Evolutionary conservation across 2,888 invertebrate species (phyloP).

Genomic region (Oconnorella tubifera): DNA sequence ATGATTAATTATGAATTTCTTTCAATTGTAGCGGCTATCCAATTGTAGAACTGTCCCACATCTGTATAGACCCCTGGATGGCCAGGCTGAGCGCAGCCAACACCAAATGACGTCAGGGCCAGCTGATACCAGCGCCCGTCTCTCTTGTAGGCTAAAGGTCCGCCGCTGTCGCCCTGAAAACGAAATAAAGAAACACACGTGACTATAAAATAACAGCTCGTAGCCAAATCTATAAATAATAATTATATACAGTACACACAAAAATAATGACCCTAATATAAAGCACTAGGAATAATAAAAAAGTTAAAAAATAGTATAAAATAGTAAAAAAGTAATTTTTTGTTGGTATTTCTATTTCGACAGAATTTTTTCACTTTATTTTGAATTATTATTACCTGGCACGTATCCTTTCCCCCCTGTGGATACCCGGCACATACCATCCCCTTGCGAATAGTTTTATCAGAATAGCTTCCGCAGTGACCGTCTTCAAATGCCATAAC

Average conservation of each 20-base stretch:
- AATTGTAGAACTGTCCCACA: constrained; percentile 3
- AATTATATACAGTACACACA: too few relatives aligned
- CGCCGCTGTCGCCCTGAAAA: constrained; percentile 23
- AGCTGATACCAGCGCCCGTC: constrained; percentile 12
- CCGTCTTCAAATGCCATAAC: constrained; percentile 2
- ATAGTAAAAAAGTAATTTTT: too few relatives aligned
- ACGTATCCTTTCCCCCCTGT: constrained; percentile 14
- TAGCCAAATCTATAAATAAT: too few relatives aligned
- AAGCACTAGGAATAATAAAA: too few relatives aligned
- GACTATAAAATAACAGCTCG: too few relatives aligned
- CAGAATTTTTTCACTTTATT: too few relatives aligned
- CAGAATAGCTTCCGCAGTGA: neutral
- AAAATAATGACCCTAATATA: too few relatives aligned
- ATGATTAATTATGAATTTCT: constrained; percentile 18
- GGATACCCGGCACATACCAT: constrained; percentile 15
- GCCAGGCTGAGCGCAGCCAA: constrained; percentile 12
- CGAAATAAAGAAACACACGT: too few relatives aligned
- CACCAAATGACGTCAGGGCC: constrained; percentile 18
- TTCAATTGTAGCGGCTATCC: constrained; percentile 6
- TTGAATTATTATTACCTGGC: constrained; percentile 17
- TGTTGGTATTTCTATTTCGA: too few relatives aligned
- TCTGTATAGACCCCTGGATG: constrained; percentile 18
- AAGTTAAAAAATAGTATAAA: too few relatives aligned
- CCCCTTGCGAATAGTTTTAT: neutral
- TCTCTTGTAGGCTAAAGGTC: constrained; percentile 10